phyloP scores from a whole-genome alignment of 53 echinoderm and acorn worm genomes.

The Glandiceps talaboti region DNA sequence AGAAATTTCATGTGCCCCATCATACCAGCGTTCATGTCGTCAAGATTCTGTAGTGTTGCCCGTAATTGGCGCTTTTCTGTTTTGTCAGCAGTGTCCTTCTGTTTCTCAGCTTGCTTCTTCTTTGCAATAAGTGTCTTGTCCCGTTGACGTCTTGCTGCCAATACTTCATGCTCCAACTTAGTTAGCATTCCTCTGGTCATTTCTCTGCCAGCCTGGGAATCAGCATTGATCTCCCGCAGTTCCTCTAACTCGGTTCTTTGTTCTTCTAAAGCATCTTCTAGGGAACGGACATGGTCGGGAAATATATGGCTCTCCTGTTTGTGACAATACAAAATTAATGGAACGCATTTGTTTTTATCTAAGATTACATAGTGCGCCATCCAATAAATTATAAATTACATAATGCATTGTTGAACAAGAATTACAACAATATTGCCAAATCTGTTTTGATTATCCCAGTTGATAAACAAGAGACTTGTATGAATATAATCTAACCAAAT shows the following conservation, averaged over 20 bases:
- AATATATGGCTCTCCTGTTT: conserved; percentile 85
- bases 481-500: too few relatives aligned
- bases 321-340: too few relatives aligned
- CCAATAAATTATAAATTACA: too few relatives aligned
- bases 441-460: too few relatives aligned
- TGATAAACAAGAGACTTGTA: too few relatives aligned
- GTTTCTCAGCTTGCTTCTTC: conserved; percentile 98
- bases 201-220: conserved; percentile 73
- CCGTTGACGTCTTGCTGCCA: conserved; percentile 74
- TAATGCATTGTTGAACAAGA: too few relatives aligned
- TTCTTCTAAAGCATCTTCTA: conserved; percentile 69
- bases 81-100: conserved; percentile 90
- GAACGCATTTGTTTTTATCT: too few relatives aligned
- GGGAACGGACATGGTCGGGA: conserved; percentile 58
- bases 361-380: too few relatives aligned
- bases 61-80: conserved; percentile 56
- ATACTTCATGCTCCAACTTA: conserved; percentile 78
- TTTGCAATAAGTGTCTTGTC: conserved; percentile 74
- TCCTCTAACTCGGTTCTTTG: conserved; percentile 68
- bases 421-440: too few relatives aligned
- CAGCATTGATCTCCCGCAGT: conserved; percentile 78
- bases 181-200: conserved; percentile 70
- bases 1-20: neutral
- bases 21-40: conserved; percentile 56
- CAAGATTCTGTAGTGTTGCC: conserved; percentile 58